These are phyloP conservation scores for Phyllostomus hastatus DNA, from an alignment of 2,113 vertebrate species.

Conservation along the genomic window DNA sequence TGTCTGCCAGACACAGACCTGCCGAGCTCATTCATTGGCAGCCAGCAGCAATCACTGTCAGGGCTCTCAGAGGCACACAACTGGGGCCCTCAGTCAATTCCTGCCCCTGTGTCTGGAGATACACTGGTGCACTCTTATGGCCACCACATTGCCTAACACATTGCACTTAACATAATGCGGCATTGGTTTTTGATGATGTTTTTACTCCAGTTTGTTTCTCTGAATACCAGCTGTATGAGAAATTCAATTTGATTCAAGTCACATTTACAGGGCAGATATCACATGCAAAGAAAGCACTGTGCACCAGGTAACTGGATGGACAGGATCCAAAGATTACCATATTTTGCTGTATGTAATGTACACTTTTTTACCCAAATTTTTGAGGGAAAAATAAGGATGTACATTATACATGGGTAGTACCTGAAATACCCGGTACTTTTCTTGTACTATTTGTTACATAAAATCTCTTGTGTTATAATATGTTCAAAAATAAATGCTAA, in stretches of 20 bases:
- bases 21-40: not conserved
- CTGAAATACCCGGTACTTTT: too few relatives aligned
- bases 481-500: too few relatives aligned
- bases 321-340: not conserved
- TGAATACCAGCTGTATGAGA: not conserved
- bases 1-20: not conserved
- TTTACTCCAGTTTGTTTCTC: not conserved
- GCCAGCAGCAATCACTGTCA: not conserved
- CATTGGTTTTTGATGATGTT: not conserved
- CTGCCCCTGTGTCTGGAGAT: not conserved
- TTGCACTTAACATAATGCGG: not conserved
- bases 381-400: too few relatives aligned
- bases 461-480: too few relatives aligned
- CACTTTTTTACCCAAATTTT: too few relatives aligned
- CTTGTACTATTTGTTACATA: too few relatives aligned
- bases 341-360: too few relatives aligned
- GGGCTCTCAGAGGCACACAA: not conserved
- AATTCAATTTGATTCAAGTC: not conserved
- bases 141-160: too few relatives aligned
- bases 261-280: not conserved
- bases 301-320: not conserved
- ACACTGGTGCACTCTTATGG: not conserved
- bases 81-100: not conserved
- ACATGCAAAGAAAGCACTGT: not conserved
- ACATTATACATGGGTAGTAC: too few relatives aligned